Evolutionary conservation across 2,797 vertebrate species (phyloP), one percentile per base, ranked within the genome.

Genomic region (Myripristis murdjan): DNA sequence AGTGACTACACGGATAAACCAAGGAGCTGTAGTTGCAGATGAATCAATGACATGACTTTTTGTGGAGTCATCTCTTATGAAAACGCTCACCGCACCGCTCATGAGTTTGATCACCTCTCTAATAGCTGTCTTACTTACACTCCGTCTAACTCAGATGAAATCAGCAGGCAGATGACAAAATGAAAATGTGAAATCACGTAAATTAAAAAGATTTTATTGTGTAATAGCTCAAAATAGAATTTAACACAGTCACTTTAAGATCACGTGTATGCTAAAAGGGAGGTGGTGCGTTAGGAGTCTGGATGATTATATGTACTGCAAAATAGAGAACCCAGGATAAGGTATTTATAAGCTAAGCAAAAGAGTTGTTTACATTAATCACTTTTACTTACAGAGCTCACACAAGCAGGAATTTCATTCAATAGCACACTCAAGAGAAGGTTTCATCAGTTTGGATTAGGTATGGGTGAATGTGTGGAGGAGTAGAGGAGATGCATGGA

Each of bases 141-240:
- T 5, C 14, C 28, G 15, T 52, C 49, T 52, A 15, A 52, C 52
- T 28, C 49, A 52, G 26, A 52, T 24, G 52, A 33, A 22, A 1
- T 31, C 33, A 60, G 35, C 33, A 5, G 41, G 16, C 28, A 64
- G 2, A 67, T 66, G 60, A 47, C 1, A 14, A 22, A 64, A 61
- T 44, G 3, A 52, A 55, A 41, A 31, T 20, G 39, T 39, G 3
- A 20, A 33, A 64, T 3, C 63, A 37, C 81, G 81, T 92, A 86
- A 54, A 93, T 95, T 89, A 91, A 94, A 95, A 95, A 90, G 72
- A 33, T 88, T 95, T 96, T 95, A 96, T 96, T 96, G 75, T 87
- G 70, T 83, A 91, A 92, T 90, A 91, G 92, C 88, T 95, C 90
- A 95, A 96, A 96, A 94, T 93, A 95, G 95, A 95, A 92, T 92